Evolutionary conservation across 92 coral and sea anemone species (phyloP), one percentile per base, ranked within the genome.

Genomic region (Meandrina meandrites): DNA sequence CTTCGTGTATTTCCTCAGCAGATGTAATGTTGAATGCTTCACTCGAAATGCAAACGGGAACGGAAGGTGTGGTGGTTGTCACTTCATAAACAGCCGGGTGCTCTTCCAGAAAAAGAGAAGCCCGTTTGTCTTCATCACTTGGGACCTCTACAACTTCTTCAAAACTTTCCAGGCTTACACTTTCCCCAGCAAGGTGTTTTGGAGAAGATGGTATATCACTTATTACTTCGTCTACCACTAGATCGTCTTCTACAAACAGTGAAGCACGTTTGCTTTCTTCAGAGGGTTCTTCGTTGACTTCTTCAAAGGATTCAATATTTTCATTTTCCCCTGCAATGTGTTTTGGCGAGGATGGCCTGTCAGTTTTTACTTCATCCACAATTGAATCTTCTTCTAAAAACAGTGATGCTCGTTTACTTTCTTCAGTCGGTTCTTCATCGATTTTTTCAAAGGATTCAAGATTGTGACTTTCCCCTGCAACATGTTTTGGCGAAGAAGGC

Each of bases 181-280:
- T 36, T 73, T 75, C 79, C 10, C 83, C 87, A 21, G 86, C 81
- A 48, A 89, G 78, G 76, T 78, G 81, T 42, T 62, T 57, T 70
- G 84, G 88, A 40, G 84, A 68, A 19, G 67, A 81, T 37, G 88
- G 74, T 31, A 30, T 68, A 77, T 78, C 69, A 35, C 75, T 51
- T 21, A 40, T 85, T 30, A 62, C 36, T 32, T 89, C 81, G 30
- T 78, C 57, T 19, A 64, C 85, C 45, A 34, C 28, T 42, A 8
- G 22, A 47, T 10, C 57, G 56, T 89, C 91, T 24, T 89, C 91
- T 32, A 42, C 11, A 35, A 81, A 66, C 58, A 42, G 37, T 22
- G 71, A 79, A 12, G 71, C 83, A 16, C 30, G 71, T 56, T 81
- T 78, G 13, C 72, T 37, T 36, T 84, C 80, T 16, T 73, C 70